Base-by-base conservation (phyloP, 2,797 vertebrate genomes). In the Morelia viridis region DNA sequence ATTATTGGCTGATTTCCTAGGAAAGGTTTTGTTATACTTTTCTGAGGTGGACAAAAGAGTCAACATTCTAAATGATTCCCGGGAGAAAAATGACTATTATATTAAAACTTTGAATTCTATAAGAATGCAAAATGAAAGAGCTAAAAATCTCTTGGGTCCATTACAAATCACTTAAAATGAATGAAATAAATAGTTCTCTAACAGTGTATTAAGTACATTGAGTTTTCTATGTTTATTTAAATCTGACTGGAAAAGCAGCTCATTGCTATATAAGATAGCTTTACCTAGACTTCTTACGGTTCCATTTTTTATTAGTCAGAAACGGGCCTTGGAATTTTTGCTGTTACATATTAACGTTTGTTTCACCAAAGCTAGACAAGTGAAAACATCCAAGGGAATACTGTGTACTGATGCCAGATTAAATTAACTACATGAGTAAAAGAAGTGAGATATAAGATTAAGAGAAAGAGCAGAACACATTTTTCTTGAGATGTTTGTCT, bases 281-380 rank as follows among this genome's bases (percentile, higher is more conserved):
- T 95, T 56, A 94, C 15, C 80, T 95, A 17, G 62, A 93, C 94
- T 93, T 58, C 89, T 93, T 92, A 85, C 68, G 76, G 91, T 91
- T 94, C 94, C 71, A 87, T 92, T 93, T 96, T 88, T 91, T 91
- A 93, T 89, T 97, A 96, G 89, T 89, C 89, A 92, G 90, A 94
- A 90, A 95, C 13, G 90, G 19, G 84, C 85, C 88, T 90, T 91
- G 93, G 87, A 89, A 90, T 85, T 95, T 58, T 87, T 96, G 58
- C 65, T 91, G 94, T 96, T 96, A 95, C 76, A 93, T 94, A 93
- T 96, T 97, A 96, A 96, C 89, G 93, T 95, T 2, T 1, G 10
- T 93, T 97, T 95, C 92, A 92, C 71, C 41, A 90, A 93, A 87
- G 90, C 85, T 87, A 86, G 89, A 89, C 92, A 35, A 85, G 93